phyloP scores from a whole-genome alignment of 1,140 invertebrate genomes.

The Drosophila prosaltans region DNA sequence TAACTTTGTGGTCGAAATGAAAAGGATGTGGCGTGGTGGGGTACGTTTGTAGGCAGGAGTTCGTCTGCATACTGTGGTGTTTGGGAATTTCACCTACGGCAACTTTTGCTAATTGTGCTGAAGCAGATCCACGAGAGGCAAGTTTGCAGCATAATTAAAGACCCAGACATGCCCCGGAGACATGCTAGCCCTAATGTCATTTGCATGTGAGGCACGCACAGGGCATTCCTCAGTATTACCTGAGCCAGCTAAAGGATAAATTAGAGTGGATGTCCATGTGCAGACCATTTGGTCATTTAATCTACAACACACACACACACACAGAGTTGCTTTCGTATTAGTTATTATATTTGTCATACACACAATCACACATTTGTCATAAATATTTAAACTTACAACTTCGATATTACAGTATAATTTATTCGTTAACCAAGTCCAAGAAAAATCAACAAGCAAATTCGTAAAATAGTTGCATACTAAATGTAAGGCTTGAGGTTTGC shows the following conservation, averaged over 20 bases:
- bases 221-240: slow-evolving; percentile 10
- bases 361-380: not conserved
- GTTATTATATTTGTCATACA: slow-evolving; percentile 4
- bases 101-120: slow-evolving; percentile 71
- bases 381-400: slow-evolving; percentile 16
- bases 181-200: slow-evolving; percentile 7
- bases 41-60: no score
- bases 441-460: slow-evolving; percentile 13
- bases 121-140: slow-evolving; percentile 49
- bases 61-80: no score
- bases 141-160: slow-evolving; percentile 77
- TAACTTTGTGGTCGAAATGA: slow-evolving; percentile 54
- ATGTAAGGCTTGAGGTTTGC: not conserved
- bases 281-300: slow-evolving; percentile 16
- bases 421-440: not conserved
- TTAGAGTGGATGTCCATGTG: slow-evolving; percentile 5
- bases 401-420: slow-evolving; percentile 7
- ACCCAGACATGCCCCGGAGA: slow-evolving; percentile 55
- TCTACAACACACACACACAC: slow-evolving; percentile 1
- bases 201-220: slow-evolving; percentile 40
- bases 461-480: slow-evolving; percentile 9
- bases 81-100: slow-evolving; percentile 56
- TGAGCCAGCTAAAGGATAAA: slow-evolving; percentile 2
- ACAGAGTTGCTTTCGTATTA: not conserved
- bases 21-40: not conserved